These are phyloP conservation scores for Triplophysa yarkandensis DNA, from an alignment of 2,797 vertebrate species.

Conservation along the genomic window DNA sequence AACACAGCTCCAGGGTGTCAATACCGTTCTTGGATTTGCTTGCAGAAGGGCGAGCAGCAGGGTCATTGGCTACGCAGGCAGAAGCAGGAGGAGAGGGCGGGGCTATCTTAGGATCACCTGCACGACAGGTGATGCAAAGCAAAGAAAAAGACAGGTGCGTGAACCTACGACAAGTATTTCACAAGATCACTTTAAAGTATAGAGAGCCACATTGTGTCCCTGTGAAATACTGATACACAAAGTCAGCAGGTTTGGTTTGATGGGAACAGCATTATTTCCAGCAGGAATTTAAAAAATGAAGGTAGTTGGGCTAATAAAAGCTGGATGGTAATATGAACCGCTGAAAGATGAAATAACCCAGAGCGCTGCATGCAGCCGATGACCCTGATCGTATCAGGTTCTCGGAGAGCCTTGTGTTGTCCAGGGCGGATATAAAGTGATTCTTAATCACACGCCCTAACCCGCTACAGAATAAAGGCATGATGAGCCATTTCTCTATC, in stretches of 20 bases:
- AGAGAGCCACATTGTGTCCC: constrained; percentile 10
- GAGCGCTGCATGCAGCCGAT: constrained; percentile 43
- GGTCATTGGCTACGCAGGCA: constrained; percentile 84
- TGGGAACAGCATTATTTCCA: background rate
- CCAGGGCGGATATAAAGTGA: constrained; percentile 19
- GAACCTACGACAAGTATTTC: constrained; percentile 24
- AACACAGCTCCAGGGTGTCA: constrained; percentile 67
- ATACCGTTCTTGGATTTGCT: constrained; percentile 88
- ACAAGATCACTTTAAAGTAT: constrained; percentile 21
- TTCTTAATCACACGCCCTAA: constrained; percentile 9
- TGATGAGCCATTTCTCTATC: background rate
- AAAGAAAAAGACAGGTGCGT: constrained; percentile 81
- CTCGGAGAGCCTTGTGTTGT: constrained; percentile 14
- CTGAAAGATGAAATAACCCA: constrained; percentile 40
- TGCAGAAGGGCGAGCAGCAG: constrained; percentile 69
- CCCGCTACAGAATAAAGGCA: background rate
- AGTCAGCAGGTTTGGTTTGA: constrained; percentile 33
- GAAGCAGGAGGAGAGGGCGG: constrained; percentile 84
- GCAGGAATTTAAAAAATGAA: background rate
- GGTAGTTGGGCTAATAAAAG: constrained; percentile 33
- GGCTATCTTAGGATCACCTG: constrained; percentile 93
- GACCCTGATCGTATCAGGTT: constrained; percentile 47
- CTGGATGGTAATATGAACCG: constrained; percentile 52
- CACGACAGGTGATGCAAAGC: constrained; percentile 87
- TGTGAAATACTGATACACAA: constrained; percentile 37